Base-by-base conservation (phyloP, 2,797 vertebrate genomes). In the Aldrovandia affinis region DNA sequence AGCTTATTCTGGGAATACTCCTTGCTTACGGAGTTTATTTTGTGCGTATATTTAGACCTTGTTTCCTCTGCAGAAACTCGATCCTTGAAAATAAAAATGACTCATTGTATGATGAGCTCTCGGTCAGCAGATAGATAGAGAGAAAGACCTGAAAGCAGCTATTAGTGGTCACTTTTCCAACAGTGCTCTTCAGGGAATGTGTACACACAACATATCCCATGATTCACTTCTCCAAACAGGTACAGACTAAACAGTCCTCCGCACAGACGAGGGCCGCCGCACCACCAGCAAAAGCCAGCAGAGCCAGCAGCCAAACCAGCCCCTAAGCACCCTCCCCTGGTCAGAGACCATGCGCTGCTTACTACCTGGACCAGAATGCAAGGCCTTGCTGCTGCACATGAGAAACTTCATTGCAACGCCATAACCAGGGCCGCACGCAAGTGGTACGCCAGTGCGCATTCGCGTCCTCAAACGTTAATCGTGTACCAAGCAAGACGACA, bases 51-150 rank as follows among this genome's bases (percentile, higher is more conserved):
- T 79, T 85, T 80, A 81, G 57, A 18, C 30, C 63, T 68, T 20
- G n/a, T 61, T 83, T 85, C 81, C 84, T 85, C 75, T 68, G 42
- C 25, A 78, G 81, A 59, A 82, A 85, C 81, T 55, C 10, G 55
- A 78, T 68, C 81, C 81, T 30, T 36, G 6, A 83, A 61, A 85
- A 85, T 82, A 73, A 79, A 52, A 54, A 85, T 80, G 81, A 85
- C 33, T 83, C 81, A 85, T 80, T 80, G 61, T 83, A 79, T 83
- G 44, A 78, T 55, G 52, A 42, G 22, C 73, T 47, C 36, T 8
- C 18, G 75, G 73, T 36, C 30, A 30, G 70, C 57, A 70, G 47
- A 84, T 59, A 65, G 33, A 82, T 15, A 59, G n/a, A 78, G 79
- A 47, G 73, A 50, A 57, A 36, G 15, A 47, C 20, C 85, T 83